Base-by-base conservation (phyloP, 2,797 vertebrate genomes). In the Discoglossus pictus region DNA sequence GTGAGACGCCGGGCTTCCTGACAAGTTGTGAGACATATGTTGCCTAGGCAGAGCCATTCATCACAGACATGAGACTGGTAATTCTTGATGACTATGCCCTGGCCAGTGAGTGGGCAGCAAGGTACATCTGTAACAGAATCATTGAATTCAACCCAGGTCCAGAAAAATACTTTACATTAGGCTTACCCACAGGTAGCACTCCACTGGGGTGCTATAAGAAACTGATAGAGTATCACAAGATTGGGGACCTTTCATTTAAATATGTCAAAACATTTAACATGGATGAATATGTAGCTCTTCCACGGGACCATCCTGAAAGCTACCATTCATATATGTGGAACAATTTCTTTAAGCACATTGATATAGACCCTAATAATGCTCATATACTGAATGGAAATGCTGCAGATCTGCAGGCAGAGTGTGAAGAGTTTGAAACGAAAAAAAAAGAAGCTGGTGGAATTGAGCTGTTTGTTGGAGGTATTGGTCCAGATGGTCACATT, bases 101-200 rank as follows among this genome's bases (percentile, higher is more conserved):
- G 82, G 93, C 95, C 6, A 99, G 97, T 64, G 96, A 98, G 76
- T 99, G 97, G 97, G 93, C 96, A 73, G 97, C 97, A 25, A 99
- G 95, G 72, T 99, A 99, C 80, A 97, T 99, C 55, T 91, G 92
- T 68, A 99, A 98, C 82, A 78, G 87, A 60, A 91, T 92, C 77
- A 83, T 91, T 77, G 84, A 88, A 9, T 91, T 90, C 79, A 89
- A 86, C 73, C 90, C 90, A 43, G 86, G 81, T 61, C 78, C 82
- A 75, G 82, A 82, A 76, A 87, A 82, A 47, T 90, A 88, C 8
- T 92, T 92, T 74, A 90, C 88, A 0, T 79, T 92, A 65, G 90
- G 90, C 50, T 82, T 92, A 70, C 90, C 90, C 61, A 92, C 90
- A 89, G 90, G 90, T 88, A 92, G 90, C 69, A 92, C 90, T 4